phyloP scores from a whole-genome alignment of 2,797 vertebrate species.

The Anguilla megastoma region DNA sequence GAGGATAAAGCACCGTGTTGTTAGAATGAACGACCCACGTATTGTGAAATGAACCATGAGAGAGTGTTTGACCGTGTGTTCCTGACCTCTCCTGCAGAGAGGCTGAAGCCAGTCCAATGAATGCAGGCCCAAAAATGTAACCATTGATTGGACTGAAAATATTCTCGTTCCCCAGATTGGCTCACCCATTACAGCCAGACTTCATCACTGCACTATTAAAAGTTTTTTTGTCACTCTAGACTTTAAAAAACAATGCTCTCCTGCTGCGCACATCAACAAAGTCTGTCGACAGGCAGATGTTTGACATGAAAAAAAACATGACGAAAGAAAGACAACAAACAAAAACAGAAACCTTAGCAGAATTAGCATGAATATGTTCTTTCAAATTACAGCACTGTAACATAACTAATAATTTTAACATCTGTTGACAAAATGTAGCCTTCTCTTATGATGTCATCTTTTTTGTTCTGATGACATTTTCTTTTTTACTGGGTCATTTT shows the following conservation, averaged over 20 bases:
- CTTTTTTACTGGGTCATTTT: not conserved
- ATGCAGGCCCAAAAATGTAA: conserved; percentile 35
- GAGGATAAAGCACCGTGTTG: not conserved
- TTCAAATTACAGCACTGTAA: not conserved
- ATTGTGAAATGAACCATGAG: not conserved
- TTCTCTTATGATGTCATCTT: not conserved
- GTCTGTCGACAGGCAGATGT: conserved; percentile 72
- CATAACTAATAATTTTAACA: not conserved
- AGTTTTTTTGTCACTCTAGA: conserved; percentile 53
- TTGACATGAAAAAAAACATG: not conserved
- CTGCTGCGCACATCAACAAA: conserved; percentile 63
- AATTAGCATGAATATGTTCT: not conserved
- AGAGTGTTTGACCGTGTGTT: conserved; percentile 24
- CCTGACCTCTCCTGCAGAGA: not conserved
- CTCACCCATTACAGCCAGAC: conserved; percentile 50
- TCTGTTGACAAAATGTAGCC: not conserved
- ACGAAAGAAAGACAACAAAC: conserved; percentile 39
- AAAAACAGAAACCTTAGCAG: conserved; percentile 33
- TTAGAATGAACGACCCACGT: not conserved
- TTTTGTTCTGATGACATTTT: not conserved
- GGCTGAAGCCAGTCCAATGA: not conserved
- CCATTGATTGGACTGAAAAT: conserved; percentile 49
- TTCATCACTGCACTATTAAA: conserved; percentile 57
- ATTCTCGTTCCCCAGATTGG: conserved; percentile 49
- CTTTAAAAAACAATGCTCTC: conserved; percentile 59